A percentile compares a stretch with the other conserved stretches of the same genome.
Conservation (phyloP, 2,113 vertebrate genomes). For the Leuciscus idus region DNA sequence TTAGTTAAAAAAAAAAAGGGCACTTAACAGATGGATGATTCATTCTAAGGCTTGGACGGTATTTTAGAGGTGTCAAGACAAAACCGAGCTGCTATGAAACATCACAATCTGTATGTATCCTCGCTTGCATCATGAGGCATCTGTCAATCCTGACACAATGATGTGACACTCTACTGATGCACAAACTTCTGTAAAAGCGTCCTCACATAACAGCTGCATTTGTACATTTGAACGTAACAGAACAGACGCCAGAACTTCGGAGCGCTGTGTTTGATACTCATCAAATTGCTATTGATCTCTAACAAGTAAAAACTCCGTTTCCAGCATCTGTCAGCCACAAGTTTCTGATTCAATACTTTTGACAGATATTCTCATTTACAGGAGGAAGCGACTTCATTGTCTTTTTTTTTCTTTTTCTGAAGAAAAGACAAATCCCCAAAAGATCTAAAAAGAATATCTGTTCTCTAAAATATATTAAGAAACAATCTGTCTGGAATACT, state of each 20-base stretch:
- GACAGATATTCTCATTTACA: not conserved
- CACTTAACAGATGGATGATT: not conserved
- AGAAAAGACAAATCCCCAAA: not conserved
- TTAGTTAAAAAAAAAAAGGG: not conserved
- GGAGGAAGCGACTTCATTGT: not conserved
- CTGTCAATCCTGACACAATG: not conserved
- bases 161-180: not conserved
- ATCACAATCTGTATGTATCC: not conserved
- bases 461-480: not conserved
- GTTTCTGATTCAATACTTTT: not conserved
- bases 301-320: not conserved
- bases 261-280: not conserved
- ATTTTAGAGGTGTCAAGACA: not conserved
- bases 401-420: not conserved
- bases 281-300: constrained; percentile 15
- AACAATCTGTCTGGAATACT: not conserved
- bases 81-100: not conserved
- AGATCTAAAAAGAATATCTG: not conserved
- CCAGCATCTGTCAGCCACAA: not conserved
- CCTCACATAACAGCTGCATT: not conserved
- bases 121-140: not conserved
- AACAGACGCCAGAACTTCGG: not conserved
- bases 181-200: not conserved
- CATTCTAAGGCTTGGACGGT: not conserved
- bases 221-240: not conserved